Evolutionary conservation across 2,113 vertebrate genomes (phyloP).

Genomic region (Pangasianodon gigas): DNA sequence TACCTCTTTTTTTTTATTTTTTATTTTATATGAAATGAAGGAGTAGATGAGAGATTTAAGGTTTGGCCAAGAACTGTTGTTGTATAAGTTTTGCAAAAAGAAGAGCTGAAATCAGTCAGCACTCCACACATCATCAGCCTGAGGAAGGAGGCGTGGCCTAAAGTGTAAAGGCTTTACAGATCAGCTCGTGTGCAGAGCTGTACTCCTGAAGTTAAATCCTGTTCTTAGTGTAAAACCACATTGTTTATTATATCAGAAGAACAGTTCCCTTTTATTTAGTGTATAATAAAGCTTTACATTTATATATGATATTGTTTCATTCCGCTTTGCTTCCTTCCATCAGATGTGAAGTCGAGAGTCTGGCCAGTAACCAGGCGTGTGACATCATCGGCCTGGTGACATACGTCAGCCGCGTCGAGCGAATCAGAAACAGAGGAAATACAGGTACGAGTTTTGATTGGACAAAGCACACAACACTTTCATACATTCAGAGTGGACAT

Average conservation of each 20-base stretch:
- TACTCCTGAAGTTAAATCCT: neutral
- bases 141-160: too few relatives aligned
- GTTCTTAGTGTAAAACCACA: neutral
- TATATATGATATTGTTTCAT: neutral
- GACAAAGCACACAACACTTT: neutral
- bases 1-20: neutral
- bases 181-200: too few relatives aligned
- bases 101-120: neutral
- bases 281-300: neutral
- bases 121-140: too few relatives aligned
- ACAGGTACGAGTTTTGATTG: conserved; percentile 55
- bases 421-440: conserved; percentile 78
- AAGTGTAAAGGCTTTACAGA: too few relatives aligned
- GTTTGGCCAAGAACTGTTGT: too few relatives aligned
- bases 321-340: conserved; percentile 47
- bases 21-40: neutral
- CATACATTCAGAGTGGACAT: neutral
- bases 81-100: too few relatives aligned
- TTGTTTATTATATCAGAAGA: neutral
- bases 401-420: conserved; percentile 86
- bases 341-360: conserved; percentile 79
- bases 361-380: conserved; percentile 76
- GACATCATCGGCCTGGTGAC: conserved; percentile 88
- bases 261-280: neutral
- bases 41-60: neutral